phyloP scores from a whole-genome alignment of 2,113 vertebrate species.

The Gobiocypris rarus region DNA sequence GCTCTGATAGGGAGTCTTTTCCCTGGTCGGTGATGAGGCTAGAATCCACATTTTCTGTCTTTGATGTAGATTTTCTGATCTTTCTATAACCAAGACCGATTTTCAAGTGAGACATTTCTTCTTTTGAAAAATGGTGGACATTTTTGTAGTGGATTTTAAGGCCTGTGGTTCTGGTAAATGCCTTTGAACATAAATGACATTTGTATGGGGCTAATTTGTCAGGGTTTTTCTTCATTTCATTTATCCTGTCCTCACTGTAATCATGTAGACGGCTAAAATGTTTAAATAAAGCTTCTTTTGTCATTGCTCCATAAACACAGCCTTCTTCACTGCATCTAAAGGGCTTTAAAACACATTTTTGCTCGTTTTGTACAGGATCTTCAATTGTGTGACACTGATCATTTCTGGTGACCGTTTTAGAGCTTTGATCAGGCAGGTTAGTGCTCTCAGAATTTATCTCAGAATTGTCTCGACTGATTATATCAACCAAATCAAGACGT shows the following conservation, averaged over 20 bases:
- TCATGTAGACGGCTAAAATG: conserved; percentile 93
- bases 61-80: neutral
- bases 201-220: conserved; percentile 93
- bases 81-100: conserved; percentile 83
- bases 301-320: conserved; percentile 95
- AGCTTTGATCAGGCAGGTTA: conserved; percentile 63
- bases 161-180: conserved; percentile 97
- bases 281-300: conserved; percentile 96
- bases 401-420: conserved; percentile 64
- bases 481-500: conserved; percentile 87
- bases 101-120: conserved; percentile 91
- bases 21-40: neutral
- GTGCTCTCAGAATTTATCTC: conserved; percentile 57
- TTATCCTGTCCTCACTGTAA: conserved; percentile 89
- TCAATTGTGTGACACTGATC: conserved; percentile 47
- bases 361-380: conserved; percentile 63
- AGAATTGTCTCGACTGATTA: conserved; percentile 67
- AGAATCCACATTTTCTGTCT: neutral
- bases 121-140: conserved; percentile 91
- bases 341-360: conserved; percentile 83
- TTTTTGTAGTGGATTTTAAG: conserved; percentile 96
- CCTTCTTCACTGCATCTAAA: conserved; percentile 87
- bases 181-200: conserved; percentile 94
- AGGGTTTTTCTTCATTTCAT: conserved; percentile 94
- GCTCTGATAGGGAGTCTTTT: neutral